Percentiles rank a stretch among this genome's conserved stretches.
phyloP scores from a whole-genome alignment of 2,113 vertebrate genomes.

The Oceanodroma tethys region DNA sequence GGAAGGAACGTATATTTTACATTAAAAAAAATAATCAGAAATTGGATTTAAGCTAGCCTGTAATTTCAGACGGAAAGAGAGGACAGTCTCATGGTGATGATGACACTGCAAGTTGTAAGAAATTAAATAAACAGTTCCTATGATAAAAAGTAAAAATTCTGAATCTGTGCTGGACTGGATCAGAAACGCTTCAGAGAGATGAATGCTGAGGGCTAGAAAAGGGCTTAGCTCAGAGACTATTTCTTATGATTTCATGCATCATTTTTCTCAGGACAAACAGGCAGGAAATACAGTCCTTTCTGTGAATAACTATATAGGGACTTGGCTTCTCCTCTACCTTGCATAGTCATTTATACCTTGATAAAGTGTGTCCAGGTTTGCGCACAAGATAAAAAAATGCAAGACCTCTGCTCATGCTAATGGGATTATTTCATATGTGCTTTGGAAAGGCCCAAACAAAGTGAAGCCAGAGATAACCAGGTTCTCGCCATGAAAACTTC shows the following conservation, averaged over 20 bases:
- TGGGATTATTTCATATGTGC: not conserved
- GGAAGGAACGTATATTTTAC: not conserved
- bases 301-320: not conserved
- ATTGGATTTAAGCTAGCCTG: not conserved
- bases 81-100: not conserved
- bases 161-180: not conserved
- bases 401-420: not conserved
- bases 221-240: not conserved
- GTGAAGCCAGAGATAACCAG: not conserved
- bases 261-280: conserved; percentile 3
- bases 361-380: not conserved
- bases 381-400: not conserved
- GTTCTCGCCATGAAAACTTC: not conserved
- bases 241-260: conserved; percentile 12
- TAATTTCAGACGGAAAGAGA: not conserved
- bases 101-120: not conserved
- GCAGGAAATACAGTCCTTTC: not conserved
- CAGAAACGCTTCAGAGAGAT: not conserved
- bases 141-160: not conserved
- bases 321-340: not conserved
- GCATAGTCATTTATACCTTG: not conserved
- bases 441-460: not conserved
- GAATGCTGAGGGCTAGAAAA: not conserved
- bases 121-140: not conserved
- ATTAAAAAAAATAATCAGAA: not conserved